Evolutionary conservation across 2,888 invertebrate species (phyloP), one percentile per base, ranked within the genome.

Genomic region (Meganola albula): DNA sequence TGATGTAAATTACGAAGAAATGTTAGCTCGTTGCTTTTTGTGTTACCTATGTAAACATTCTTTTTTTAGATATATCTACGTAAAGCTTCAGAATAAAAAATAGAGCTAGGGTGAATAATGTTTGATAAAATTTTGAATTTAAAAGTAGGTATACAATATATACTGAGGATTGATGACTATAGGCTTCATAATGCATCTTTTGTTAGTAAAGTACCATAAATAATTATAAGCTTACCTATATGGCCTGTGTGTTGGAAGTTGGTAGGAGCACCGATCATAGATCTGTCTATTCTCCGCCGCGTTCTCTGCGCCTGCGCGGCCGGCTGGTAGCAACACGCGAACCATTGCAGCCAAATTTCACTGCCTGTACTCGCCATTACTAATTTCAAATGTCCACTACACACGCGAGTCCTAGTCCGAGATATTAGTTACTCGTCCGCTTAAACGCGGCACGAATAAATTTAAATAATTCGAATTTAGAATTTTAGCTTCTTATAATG

Each of bases 221-320:
- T n/a, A n/a, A n/a, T n/a, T n/a, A n/a, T n/a, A n/a, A 34, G 43
- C 72, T 65, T 52, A 87, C 87, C 87, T 76, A 87, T 84, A 57
- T 87, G 87, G 58, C 93, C 95, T 23, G 97, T 97, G 77, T 98
- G 98, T 65, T 94, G 93, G 75, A 98, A 98, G 87, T 98, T 96
- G 54, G 95, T 97, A 8, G 98, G 98, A 52, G 92, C 91, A 18
- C 98, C 95, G 66, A 98, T 98, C 97, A 97, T 98, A 41, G 95
- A 95, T 46, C 97, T 91, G 84, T 94, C 93, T 87, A 94, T 93
- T 79, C 92, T 90, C 78, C 92, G 89, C 63, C 93, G 89, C 49
- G 89, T 88, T 54, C 92, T 87, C 67, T 92, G 91, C 53, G 90
- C 89, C 53, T 90, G 93, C 55, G 91, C 92, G 34, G 93, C 92